These are phyloP conservation scores for Pyralis farinalis DNA, from an alignment of 2,888 invertebrate species.

Conservation along the genomic window DNA sequence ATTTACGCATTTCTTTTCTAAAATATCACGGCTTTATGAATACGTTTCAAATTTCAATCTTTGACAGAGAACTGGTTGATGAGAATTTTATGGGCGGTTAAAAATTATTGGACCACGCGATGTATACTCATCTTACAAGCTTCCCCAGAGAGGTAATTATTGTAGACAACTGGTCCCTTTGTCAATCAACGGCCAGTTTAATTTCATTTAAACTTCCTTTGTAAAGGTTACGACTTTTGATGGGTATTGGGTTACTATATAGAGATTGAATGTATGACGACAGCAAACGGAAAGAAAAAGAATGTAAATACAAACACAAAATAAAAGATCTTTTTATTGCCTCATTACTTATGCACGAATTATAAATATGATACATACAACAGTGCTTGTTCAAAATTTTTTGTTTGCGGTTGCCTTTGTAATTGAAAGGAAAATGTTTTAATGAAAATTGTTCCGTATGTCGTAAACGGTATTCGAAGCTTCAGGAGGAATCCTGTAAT, in stretches of 20 bases:
- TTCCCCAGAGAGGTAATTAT: conserved; percentile 66
- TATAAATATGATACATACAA: too few species aligned
- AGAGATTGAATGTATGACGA: conserved; percentile 15
- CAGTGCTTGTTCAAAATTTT: too few species aligned
- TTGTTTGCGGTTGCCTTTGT: too few species aligned
- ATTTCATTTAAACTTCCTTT: conserved; percentile 68
- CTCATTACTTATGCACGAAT: too few species aligned
- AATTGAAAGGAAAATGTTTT: conserved; percentile 34
- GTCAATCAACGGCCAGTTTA: conserved; percentile 71
- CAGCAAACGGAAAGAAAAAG: conserved; percentile 3
- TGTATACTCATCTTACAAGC: conserved; percentile 46
- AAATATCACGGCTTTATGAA: too few species aligned
- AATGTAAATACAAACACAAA: not conserved
- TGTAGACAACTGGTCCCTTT: conserved; percentile 65
- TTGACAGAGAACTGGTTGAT: not conserved
- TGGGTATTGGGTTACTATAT: conserved; percentile 43
- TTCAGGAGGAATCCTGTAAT: conserved; percentile 23
- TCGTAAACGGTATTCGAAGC: conserved; percentile 25
- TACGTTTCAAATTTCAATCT: too few species aligned
- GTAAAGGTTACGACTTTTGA: conserved; percentile 41
- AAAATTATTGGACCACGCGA: conserved; percentile 22
- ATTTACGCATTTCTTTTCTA: too few species aligned
- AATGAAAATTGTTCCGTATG: conserved; percentile 46
- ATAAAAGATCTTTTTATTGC: not conserved
- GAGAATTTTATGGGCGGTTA: conserved; percentile 1